A percentile compares a stretch with the other conserved stretches of the same genome.
phyloP scores from a whole-genome alignment of 2,113 vertebrate genomes.

The Lutjanus erythropterus region DNA sequence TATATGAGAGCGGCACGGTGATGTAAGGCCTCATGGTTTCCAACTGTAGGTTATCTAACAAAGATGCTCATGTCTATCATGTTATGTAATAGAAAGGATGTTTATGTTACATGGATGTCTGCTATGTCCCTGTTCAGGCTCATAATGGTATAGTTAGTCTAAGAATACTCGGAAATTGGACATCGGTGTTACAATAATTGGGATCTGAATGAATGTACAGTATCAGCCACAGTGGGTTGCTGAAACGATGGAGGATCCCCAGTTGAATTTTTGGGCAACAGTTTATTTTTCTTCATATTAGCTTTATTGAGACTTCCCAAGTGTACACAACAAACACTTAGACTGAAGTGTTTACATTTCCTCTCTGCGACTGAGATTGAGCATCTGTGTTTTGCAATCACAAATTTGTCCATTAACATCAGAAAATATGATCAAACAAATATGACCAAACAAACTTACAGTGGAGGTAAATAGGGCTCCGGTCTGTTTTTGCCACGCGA shows the following conservation, averaged over 20 bases:
- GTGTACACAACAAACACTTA: slow-evolving; percentile 21
- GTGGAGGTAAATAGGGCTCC: background rate
- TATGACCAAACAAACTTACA: slow-evolving; percentile 1
- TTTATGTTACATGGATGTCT: slow-evolving; percentile 29
- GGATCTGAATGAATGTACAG: slow-evolving; percentile 32
- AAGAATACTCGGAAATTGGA: slow-evolving; percentile 44
- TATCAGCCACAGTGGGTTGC: slow-evolving; percentile 7
- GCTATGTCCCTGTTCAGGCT: slow-evolving; percentile 4
- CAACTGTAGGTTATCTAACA: slow-evolving; percentile 25
- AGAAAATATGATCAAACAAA: background rate
- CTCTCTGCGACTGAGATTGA: slow-evolving; percentile 8
- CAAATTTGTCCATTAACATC: background rate
- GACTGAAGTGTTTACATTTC: slow-evolving; percentile 36
- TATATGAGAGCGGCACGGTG: background rate
- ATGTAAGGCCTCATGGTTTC: slow-evolving; percentile 18
- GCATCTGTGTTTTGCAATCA: slow-evolving; percentile 14
- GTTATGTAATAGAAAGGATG: slow-evolving; percentile 41
- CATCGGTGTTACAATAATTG: slow-evolving; percentile 54
- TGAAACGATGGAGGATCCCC: slow-evolving; percentile 37
- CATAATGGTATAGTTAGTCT: slow-evolving; percentile 22
- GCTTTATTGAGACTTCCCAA: slow-evolving; percentile 47
- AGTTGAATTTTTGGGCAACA: slow-evolving; percentile 7
- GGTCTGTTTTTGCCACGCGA: too few relatives aligned
- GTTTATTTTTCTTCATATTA: slow-evolving; percentile 67
- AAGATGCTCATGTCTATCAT: slow-evolving; percentile 21